These are phyloP conservation scores for Dendroctonus ponderosae DNA, from an alignment of 1,140 invertebrate species.

Conservation along the genomic window DNA sequence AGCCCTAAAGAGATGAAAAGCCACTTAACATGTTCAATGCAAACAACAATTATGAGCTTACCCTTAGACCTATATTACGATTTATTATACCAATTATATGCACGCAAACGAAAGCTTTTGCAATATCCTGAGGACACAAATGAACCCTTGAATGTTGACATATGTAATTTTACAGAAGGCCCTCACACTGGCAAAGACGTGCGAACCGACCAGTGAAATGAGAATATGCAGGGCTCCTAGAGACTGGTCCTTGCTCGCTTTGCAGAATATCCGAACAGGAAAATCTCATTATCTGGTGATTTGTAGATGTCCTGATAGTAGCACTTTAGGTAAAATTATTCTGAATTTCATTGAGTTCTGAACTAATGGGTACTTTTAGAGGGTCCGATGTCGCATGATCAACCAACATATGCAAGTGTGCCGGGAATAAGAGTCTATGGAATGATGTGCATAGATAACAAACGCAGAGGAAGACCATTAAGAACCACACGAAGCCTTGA, in stretches of 20 bases:
- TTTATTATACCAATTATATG: too few relatives aligned
- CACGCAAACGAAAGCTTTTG: too few relatives aligned
- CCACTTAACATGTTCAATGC: too few relatives aligned
- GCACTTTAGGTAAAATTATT: conserved; percentile 52
- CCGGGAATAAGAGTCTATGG: conserved; percentile 89
- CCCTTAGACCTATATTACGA: too few relatives aligned
- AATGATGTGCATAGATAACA: conserved; percentile 80
- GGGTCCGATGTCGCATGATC: conserved; percentile 90
- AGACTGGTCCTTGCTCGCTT: conserved; percentile 87
- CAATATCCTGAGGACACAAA: too few relatives aligned
- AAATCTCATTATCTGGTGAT: conserved; percentile 94
- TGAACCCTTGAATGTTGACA: too few relatives aligned
- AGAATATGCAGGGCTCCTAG: conserved; percentile 80
- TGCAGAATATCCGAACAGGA: conserved; percentile 88
- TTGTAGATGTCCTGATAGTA: conserved; percentile 82
- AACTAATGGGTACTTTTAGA: conserved; percentile 56
- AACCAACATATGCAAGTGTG: conserved; percentile 89
- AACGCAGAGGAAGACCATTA: conserved; percentile 54
- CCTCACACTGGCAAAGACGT: conserved; percentile 88
- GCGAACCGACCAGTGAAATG: conserved; percentile 86
- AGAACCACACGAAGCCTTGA: conserved; percentile 55
- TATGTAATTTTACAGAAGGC: conserved; percentile 61
- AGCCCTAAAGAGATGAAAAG: too few relatives aligned
- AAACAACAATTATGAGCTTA: too few relatives aligned
- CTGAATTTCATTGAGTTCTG: not conserved